phyloP scores from a whole-genome alignment of 2,888 invertebrate genomes.

The Leucophora obtusa region DNA sequence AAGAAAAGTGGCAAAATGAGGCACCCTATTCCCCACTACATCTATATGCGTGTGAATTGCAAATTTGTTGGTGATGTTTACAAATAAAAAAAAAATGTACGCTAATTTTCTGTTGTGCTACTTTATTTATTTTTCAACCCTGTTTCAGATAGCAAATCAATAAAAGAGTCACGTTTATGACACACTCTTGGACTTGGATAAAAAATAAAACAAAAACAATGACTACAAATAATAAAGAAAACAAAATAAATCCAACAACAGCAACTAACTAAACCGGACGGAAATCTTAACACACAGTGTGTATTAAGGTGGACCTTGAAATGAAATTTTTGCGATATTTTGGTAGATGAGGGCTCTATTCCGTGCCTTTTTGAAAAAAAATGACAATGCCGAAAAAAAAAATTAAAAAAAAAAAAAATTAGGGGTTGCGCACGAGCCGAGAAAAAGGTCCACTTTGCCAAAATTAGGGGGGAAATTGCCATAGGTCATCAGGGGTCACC shows the following conservation, averaged over 20 bases:
- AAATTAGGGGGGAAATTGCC: too few species aligned
- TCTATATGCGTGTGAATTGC: slow-evolving; percentile 22
- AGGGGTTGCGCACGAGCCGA: too few species aligned
- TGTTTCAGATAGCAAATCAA: slow-evolving; percentile 34
- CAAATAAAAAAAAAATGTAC: slow-evolving; percentile 5
- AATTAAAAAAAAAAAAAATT: too few species aligned
- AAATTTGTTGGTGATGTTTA: slow-evolving; percentile 12
- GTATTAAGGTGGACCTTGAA: too few species aligned
- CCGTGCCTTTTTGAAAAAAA: too few species aligned
- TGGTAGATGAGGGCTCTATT: too few species aligned
- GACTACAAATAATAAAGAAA: slow-evolving; percentile 4
- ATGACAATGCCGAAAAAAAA: too few species aligned
- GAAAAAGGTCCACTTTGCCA: too few species aligned
- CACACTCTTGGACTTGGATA: slow-evolving; percentile 44
- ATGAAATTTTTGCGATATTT: too few species aligned
- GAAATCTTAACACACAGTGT: slow-evolving; percentile 59
- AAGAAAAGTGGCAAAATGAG: too few species aligned
- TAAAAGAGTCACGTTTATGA: slow-evolving; percentile 61
- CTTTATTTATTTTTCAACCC: slow-evolving; percentile 1
- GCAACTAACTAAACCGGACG: slow-evolving; percentile 39
- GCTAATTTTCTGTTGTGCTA: slow-evolving; percentile 44
- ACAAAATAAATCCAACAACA: slow-evolving; percentile 13
- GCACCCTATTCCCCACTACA: background rate
- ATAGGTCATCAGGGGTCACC: too few species aligned
- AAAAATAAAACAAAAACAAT: background rate